Percentiles rank a stretch among this genome's conserved stretches.
phyloP scores from a whole-genome alignment of 2,113 vertebrate species.

The Notechis scutatus region DNA sequence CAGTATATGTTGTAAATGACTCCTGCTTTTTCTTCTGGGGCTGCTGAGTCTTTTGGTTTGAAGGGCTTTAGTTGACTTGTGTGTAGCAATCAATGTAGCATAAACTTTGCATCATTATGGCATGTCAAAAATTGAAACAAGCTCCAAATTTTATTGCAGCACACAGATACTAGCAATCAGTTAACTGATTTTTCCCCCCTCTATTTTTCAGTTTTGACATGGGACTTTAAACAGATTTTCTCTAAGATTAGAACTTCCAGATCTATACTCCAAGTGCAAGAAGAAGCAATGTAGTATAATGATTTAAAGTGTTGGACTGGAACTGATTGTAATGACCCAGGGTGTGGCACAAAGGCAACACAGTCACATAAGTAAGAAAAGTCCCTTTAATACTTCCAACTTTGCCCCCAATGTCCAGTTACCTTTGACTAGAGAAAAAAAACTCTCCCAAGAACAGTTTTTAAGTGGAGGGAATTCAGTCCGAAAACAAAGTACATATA shows the following conservation, averaged over 20 bases:
- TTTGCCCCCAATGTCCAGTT: too few species aligned
- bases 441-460: too few species aligned
- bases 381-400: too few species aligned
- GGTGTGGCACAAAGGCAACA: too few species aligned
- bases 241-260: background rate
- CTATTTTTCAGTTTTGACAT: background rate
- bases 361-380: too few species aligned
- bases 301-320: background rate
- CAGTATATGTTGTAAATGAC: background rate
- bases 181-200: background rate
- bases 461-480: too few species aligned
- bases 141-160: background rate
- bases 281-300: background rate
- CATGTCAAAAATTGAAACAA: background rate
- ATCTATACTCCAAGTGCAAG: background rate
- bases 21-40: background rate
- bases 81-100: background rate
- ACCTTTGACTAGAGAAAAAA: too few species aligned
- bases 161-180: background rate
- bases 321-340: background rate
- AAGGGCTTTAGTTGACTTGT: background rate
- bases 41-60: background rate
- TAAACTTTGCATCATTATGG: background rate
- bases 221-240: background rate
- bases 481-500: too few species aligned